Base-by-base conservation (phyloP, 2,797 vertebrate species). In the Epinephelus malabaricus region DNA sequence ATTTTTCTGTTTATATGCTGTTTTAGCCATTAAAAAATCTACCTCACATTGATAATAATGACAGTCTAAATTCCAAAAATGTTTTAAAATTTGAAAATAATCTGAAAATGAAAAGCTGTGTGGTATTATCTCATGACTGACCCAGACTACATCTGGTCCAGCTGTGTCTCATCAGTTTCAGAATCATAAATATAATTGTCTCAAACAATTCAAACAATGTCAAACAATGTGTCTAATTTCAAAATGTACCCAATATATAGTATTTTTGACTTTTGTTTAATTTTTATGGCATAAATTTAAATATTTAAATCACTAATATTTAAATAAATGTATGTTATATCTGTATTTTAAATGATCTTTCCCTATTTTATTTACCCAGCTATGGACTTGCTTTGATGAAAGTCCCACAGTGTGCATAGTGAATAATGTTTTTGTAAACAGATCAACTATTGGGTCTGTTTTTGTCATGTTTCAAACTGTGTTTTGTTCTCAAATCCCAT, bases 401-500 rank as follows among this genome's bases (percentile, higher is more conserved):
- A 73, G 78, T 82, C 66, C n/a, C 55, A 46, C 46, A 56, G 65
- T 67, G 7, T 73, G 51, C 82, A 72, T 21, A 58, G 65, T 80
- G 85, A 84, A 87, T 76, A 74, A 49, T 68, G 68, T 89, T 89
- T 93, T 91, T 90, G 86, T 89, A 75, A 88, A 88, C 83, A 87
- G 85, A 93, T 94, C 86, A 88, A 90, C 89, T 93, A 82, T 74
- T 82, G 86, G 86, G 90, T 75, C 74, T 90, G 89, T 89, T 92
- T 92, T 87, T 91, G 76, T 94, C 82, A 83, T 84, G 64, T 94
- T 87, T 86, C 84, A 86, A 91, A 91, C 86, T 90, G 82, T 47
- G 86, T 94, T 93, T 93, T 94, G 91, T 95, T 92, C 89, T 80
- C 77, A 94, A 94, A 95, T 95, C 95, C 93, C 83, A 79, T 93